Conservation (phyloP, 92 coral and sea anemone genomes). For the Phenganax subtilis region DNA sequence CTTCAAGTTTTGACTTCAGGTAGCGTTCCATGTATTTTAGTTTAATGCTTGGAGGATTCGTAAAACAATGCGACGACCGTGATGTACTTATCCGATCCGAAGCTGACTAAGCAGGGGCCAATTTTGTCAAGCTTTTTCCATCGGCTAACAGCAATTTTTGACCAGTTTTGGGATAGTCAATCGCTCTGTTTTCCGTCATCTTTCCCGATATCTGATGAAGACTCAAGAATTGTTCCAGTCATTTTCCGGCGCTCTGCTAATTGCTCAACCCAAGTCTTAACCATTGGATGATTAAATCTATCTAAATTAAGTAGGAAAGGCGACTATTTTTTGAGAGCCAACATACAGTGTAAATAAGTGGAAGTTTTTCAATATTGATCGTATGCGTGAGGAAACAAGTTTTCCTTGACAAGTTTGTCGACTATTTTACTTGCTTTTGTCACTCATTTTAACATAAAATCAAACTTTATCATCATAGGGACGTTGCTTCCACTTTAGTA, state of each 20-base stretch:
- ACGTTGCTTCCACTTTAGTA: no score
- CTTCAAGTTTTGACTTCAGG: no score
- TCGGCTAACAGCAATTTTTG: no score
- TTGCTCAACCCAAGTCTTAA: slow-evolving; percentile 71
- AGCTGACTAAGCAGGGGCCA: no score
- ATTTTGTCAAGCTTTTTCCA: not conserved
- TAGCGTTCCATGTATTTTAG: no score
- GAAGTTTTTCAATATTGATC: not conserved
- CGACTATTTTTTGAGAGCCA: not conserved
- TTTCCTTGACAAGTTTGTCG: not conserved
- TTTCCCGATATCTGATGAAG: not conserved
- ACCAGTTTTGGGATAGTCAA: not conserved
- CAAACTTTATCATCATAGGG: no score
- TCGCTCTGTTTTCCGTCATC: not conserved
- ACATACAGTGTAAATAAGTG: not conserved
- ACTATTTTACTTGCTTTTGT: no score
- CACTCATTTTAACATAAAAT: no score
- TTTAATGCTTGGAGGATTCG: no score
- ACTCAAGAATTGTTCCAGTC: not conserved
- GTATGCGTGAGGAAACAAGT: not conserved
- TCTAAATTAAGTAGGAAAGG: slow-evolving; percentile 29
- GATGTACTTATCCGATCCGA: no score
- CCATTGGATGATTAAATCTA: slow-evolving; percentile 71
- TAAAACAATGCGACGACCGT: no score
- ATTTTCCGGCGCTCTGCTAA: slow-evolving; percentile 18